Base-by-base conservation (phyloP, 2,797 vertebrate genomes). In the Coendou prehensilis region DNA sequence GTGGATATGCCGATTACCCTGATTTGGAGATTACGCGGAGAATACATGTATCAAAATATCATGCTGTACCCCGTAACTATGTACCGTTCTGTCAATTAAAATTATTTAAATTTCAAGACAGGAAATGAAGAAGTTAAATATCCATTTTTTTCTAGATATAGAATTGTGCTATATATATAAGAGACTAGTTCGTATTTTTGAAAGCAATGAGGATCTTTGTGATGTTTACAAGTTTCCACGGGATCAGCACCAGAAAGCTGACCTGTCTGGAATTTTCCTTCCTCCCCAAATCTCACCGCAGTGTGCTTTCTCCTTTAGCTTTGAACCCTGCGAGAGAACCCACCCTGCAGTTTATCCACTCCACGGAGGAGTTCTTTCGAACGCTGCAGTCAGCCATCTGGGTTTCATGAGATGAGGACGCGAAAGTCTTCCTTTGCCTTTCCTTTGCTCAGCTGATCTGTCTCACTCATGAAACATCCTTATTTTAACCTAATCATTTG, bases 401-500 rank as follows among this genome's bases (percentile, higher is more conserved):
- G 64, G 15, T 37, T 18, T 18, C 17, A n/a, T 4, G 33, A 50
- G 20, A 17, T 2, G 61, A 88, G 67, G 59, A 45, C 22, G 11
- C 56, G 1, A 28, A 17, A 0, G 0, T 9, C 57, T 75, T 17
- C 64, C 56, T 76, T 59, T 1, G 23, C 54, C 26, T 54, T 47
- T 17, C 5, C 52, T 75, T 76, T 33, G 6, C 87, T 47, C 2
- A 8, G 18, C 17, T 0, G 17, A 37, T 13, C 63, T 37, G 52
- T 20, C 37, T 83, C 52, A 9, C 45, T 88, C 41, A 71, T 54
- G 87, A 80, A 76, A 94, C 28, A 87, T 7, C 6, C 0, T 5
- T 22, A 45, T 89, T 92, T 67, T 89, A 63, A 92, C 45, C 28
- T 20, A 33, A 80, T 80, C 41, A 69, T 37, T 94, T 54, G 88